Evolutionary conservation across 2,113 vertebrate species (phyloP), one percentile per base, ranked within the genome.

Genomic region (Malaclemys terrapin): DNA sequence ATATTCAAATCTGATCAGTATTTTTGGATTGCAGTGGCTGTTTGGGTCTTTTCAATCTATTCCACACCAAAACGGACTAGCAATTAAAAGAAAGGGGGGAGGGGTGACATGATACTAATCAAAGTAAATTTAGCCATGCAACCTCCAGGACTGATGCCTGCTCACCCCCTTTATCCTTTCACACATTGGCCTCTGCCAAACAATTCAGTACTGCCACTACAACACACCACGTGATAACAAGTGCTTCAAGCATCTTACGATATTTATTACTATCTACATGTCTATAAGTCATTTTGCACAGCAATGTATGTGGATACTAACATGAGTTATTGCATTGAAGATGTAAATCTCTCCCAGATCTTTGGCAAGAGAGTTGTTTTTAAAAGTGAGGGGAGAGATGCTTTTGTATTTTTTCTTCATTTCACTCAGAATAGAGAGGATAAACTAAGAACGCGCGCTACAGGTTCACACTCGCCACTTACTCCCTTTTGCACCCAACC

Each of bases 201-300:
- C 96, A 95, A 97, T 97, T 95, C 93, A 92, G 52, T 86, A 57
- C 94, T 82, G 93, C 91, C 94, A 95, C 87, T 80, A 90, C 57
- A 54, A 65, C 5, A 0, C 7, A 80, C 82, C 94, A 96, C 83
- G 38, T 94, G 96, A 72, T 24, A 47, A 65, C 94, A 87, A 97
- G 94, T 85, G 95, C 94, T 96, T 85, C 93, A 50, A 97, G 95
- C 96, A 95, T 95, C 96, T 92, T 96, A 90, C 78, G 6, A 94
- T 95, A 93, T 94, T 96, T 97, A 96, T 90, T 96, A 62, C 94
- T 94, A 95, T 97, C 96, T 88, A 92, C 90, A 92, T 90, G 94
- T 96, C 96, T 95, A 35, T 93, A 96, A 97, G 93, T 96, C 95
- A 96, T 95, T 87, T 85, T 5, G 0, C 84, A 69, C 87, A 89